These are phyloP conservation scores for Scomber colias DNA, from an alignment of 2,113 vertebrate genomes.

Conservation along the genomic window DNA sequence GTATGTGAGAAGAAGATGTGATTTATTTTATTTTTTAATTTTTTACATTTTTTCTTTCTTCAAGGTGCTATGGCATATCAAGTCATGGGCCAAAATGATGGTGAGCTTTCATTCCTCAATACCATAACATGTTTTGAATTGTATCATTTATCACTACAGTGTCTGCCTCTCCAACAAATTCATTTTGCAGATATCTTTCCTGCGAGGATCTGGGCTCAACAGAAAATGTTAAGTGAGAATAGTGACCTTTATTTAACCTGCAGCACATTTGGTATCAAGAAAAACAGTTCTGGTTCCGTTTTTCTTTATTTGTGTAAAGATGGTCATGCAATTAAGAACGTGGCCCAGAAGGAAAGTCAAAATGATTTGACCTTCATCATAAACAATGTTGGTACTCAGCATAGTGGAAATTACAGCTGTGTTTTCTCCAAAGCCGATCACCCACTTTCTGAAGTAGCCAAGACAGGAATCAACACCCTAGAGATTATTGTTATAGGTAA, in stretches of 20 bases:
- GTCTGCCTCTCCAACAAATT: not conserved
- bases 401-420: constrained; percentile 69
- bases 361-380: not conserved
- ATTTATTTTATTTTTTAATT: not conserved
- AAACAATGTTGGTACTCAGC: not conserved
- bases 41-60: not conserved
- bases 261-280: constrained; percentile 43
- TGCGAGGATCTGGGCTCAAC: constrained; percentile 46
- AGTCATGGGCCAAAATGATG: not conserved
- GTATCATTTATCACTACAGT: not conserved
- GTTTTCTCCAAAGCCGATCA: not conserved
- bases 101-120: constrained; percentile 10
- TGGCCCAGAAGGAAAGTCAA: rapidly evolving
- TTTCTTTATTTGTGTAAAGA: constrained; percentile 55
- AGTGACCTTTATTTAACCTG: constrained; percentile 53
- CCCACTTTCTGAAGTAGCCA: rapidly evolving
- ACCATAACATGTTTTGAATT: not conserved
- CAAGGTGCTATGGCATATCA: constrained; percentile 11
- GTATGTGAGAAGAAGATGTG: not conserved
- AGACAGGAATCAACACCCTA: constrained; percentile 21
- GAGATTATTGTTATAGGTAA: constrained; percentile 60
- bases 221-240: constrained; percentile 43
- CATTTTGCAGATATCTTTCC: constrained; percentile 23
- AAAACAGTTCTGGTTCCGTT: rapidly evolving
- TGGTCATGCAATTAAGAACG: rapidly evolving